Evolutionary conservation across 2,888 invertebrate species (phyloP).

Genomic region (Xestia xanthographa): DNA sequence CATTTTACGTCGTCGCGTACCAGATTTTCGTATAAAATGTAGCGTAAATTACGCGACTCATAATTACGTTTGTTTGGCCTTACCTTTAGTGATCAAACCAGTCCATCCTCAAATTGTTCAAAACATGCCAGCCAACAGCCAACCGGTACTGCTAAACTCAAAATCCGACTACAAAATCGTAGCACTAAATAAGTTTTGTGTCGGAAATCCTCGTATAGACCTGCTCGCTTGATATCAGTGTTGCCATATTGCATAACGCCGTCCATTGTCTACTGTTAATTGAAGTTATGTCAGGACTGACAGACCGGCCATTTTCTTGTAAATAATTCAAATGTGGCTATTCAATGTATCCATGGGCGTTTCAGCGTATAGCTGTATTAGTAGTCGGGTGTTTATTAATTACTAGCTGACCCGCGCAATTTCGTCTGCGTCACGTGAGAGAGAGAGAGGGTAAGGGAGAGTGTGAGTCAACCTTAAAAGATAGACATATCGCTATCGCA

Average conservation of each 20-base stretch:
- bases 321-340: constrained; percentile 70
- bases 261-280: constrained; percentile 73
- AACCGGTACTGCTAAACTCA: not conserved
- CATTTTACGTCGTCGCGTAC: too few relatives aligned
- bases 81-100: not conserved
- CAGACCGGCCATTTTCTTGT: constrained; percentile 69
- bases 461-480: too few relatives aligned
- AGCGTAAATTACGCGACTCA: too few relatives aligned
- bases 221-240: constrained; percentile 41
- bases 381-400: not conserved
- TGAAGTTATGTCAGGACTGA: constrained; percentile 72
- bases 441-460: too few relatives aligned
- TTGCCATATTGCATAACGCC: constrained; percentile 65
- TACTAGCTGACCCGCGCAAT: too few relatives aligned
- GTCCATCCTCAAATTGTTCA: not conserved
- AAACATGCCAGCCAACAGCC: not conserved
- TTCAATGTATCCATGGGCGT: constrained; percentile 49
- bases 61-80: too few relatives aligned
- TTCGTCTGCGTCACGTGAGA: too few relatives aligned
- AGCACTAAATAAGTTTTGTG: constrained; percentile 23
- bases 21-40: too few relatives aligned
- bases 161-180: constrained; percentile 20
- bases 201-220: constrained; percentile 3
- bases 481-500: too few relatives aligned
- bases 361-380: constrained; percentile 17